Conservation (phyloP, 1,140 invertebrate species). For the Drosophila murphyi region DNA sequence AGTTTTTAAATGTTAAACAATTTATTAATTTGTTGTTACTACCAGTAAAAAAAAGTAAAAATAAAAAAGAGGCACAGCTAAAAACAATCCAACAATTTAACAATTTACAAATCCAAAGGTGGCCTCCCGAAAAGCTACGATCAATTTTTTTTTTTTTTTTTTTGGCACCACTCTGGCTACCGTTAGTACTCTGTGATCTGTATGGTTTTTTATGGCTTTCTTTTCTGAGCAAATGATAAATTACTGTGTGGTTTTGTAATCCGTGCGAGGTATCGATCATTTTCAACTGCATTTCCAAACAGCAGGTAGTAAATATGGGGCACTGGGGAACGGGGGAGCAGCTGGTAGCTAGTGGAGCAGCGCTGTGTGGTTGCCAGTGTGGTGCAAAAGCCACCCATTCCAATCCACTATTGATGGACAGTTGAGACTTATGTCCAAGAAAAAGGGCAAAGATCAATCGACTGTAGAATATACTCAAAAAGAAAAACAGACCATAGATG, state of each 20-base stretch:
- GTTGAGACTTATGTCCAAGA: conserved; percentile 19
- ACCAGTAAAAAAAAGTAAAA: conserved; percentile 39
- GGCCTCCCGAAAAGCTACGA: conserved; percentile 52
- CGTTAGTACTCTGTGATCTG: conserved; percentile 23
- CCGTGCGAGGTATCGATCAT: conserved; percentile 69
- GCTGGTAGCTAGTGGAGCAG: neutral
- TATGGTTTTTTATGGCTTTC: conserved; percentile 56
- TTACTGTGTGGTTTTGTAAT: conserved; percentile 68
- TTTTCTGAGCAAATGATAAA: conserved; percentile 72
- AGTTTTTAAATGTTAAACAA: conserved; percentile 83
- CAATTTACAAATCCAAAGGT: conserved; percentile 17
- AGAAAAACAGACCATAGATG: conserved; percentile 2
- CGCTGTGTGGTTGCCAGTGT: conserved; percentile 30
- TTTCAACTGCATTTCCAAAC: conserved; percentile 64
- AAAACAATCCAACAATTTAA: conserved; percentile 45
- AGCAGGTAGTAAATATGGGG: conserved; percentile 66
- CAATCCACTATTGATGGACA: conserved; percentile 57
- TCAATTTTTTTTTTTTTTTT: conserved; percentile 44
- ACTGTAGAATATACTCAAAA: conserved; percentile 33
- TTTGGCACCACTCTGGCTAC: conserved; percentile 70
- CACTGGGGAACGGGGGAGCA: neutral
- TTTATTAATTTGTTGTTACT: conserved; percentile 81
- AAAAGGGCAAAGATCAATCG: conserved; percentile 59
- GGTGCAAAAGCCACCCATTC: conserved; percentile 43
- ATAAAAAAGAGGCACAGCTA: conserved; percentile 28